Conservation (phyloP, 2,888 invertebrate species). For the Molanna angustata region DNA sequence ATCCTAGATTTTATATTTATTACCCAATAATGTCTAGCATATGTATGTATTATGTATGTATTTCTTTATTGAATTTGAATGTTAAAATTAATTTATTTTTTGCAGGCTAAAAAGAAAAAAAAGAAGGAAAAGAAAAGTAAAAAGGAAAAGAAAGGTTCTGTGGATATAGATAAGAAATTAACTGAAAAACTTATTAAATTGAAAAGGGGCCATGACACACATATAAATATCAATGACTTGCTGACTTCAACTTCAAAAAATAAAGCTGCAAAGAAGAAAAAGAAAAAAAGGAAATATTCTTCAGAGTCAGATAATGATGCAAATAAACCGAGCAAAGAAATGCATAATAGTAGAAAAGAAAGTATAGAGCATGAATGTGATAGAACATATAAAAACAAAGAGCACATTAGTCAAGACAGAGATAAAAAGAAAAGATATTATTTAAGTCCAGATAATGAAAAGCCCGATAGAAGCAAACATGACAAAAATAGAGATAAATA, state of each 20-base stretch:
- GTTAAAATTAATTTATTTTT: not conserved
- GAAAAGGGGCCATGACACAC: conserved; percentile 49
- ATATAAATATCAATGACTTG: conserved; percentile 42
- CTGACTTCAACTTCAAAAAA: conserved; percentile 40
- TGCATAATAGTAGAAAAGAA: too few relatives aligned
- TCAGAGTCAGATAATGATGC: conserved; percentile 32
- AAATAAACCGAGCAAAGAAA: conserved; percentile 30
- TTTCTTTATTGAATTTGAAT: not conserved
- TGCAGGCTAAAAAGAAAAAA: conserved; percentile 12
- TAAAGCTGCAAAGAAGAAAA: conserved; percentile 35
- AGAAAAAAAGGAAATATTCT: conserved; percentile 33
- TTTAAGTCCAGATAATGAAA: too few relatives aligned
- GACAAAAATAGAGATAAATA: too few relatives aligned
- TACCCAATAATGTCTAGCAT: not conserved
- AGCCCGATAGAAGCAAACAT: too few relatives aligned
- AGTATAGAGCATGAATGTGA: too few relatives aligned
- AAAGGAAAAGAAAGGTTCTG: conserved; percentile 47
- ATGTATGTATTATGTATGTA: too few relatives aligned
- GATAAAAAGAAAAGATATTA: too few relatives aligned
- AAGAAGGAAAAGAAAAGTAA: conserved; percentile 47
- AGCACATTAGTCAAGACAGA: too few relatives aligned
- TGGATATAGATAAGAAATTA: conserved; percentile 64
- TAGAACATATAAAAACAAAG: too few relatives aligned
- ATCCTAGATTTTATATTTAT: not conserved
- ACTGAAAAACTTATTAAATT: conserved; percentile 69